These are phyloP conservation scores for Burhinus oedicnemus DNA, from an alignment of 2,113 vertebrate genomes.

Conservation along the genomic window DNA sequence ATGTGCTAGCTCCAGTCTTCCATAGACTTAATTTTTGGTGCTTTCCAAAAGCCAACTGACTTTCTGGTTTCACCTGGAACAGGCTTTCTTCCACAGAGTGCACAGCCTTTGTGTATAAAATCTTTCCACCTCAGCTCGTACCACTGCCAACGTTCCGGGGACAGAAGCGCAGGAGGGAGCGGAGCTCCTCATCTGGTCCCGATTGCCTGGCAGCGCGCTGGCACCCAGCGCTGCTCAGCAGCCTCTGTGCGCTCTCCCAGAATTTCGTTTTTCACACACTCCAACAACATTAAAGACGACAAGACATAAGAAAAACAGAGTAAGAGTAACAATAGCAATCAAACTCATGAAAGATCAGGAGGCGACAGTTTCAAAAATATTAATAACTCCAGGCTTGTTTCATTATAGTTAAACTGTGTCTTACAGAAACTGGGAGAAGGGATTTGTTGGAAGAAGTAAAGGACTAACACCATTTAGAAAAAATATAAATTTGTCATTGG, in stretches of 20 bases:
- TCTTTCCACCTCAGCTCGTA: neutral
- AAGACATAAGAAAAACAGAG: conserved; percentile 19
- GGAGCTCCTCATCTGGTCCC: neutral
- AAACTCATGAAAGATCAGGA: conserved; percentile 28
- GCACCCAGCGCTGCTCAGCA: neutral
- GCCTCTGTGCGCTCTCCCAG: neutral
- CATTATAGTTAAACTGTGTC: neutral
- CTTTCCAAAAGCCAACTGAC: neutral
- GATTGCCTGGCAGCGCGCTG: neutral
- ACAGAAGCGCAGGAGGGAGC: neutral
- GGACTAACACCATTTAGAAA: neutral
- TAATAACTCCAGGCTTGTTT: conserved; percentile 34
- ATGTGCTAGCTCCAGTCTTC: neutral
- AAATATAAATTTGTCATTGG: conserved; percentile 28
- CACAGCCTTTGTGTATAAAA: neutral
- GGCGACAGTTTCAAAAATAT: neutral
- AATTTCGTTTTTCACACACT: neutral
- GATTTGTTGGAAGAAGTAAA: neutral
- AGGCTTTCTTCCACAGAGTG: neutral
- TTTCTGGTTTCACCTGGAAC: neutral
- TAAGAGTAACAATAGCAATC: conserved; percentile 31
- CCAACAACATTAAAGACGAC: neutral
- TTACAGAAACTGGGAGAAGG: neutral
- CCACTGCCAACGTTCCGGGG: neutral
- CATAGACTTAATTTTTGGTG: neutral